Percentiles rank a stretch among this genome's conserved stretches.
Conservation (phyloP, 2,113 vertebrate species). For the Ciconia maguari region DNA sequence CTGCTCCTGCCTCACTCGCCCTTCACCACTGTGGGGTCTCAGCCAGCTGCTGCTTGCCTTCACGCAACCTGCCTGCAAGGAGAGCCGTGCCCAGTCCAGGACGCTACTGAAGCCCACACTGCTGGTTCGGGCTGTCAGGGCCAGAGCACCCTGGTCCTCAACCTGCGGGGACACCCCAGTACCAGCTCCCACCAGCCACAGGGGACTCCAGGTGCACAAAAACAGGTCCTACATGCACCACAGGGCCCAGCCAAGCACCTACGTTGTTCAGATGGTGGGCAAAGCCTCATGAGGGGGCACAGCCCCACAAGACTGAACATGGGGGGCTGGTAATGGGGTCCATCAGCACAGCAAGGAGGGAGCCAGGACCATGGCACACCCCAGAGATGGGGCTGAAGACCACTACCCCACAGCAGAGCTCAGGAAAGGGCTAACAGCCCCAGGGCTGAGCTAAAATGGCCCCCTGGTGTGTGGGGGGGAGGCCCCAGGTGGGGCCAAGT, state of each 20-base stretch:
- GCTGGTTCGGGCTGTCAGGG: too few relatives aligned
- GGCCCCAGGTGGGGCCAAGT: not conserved
- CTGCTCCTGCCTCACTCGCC: fast-evolving
- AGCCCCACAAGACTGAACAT: fast-evolving
- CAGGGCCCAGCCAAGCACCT: not conserved
- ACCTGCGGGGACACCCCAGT: fast-evolving
- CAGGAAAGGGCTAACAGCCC: fast-evolving
- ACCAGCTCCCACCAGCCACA: not conserved
- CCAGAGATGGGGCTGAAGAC: fast-evolving
- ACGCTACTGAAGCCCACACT: fast-evolving
- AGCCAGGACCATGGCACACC: fast-evolving
- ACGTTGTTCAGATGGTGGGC: fast-evolving
- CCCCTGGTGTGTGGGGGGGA: too few relatives aligned
- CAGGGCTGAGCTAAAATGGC: not conserved
- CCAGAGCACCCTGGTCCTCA: not conserved
- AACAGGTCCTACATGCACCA: fast-evolving
- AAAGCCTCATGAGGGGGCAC: fast-evolving
- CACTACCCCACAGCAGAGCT: fast-evolving
- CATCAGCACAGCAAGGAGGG: fast-evolving
- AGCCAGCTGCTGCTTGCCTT: not conserved
- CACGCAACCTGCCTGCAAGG: not conserved
- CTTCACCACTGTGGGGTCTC: not conserved
- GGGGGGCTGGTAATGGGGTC: fast-evolving
- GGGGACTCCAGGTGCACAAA: fast-evolving
- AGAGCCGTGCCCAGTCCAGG: not conserved